Evolutionary conservation across 2,888 invertebrate species (phyloP).

Genomic region (Parelbella ahira): DNA sequence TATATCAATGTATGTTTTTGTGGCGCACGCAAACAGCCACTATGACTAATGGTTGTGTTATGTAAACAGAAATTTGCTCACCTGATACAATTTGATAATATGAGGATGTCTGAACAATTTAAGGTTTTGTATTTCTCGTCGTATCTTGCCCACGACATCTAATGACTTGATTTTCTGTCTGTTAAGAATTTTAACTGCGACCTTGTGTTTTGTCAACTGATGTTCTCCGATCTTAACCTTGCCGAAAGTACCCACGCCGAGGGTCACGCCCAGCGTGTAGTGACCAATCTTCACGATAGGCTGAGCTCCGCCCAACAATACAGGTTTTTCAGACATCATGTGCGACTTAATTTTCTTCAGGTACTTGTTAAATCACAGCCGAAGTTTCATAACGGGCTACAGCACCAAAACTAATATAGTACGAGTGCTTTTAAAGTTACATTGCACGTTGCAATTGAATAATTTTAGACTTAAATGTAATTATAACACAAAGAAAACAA

Average conservation of each 20-base stretch:
- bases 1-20: too few relatives aligned
- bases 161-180: slow-evolving; percentile 99
- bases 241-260: slow-evolving; percentile 99
- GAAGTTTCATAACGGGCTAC: slow-evolving; percentile 16
- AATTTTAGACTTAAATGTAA: too few relatives aligned
- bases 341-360: slow-evolving; percentile 28
- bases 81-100: slow-evolving; percentile 97
- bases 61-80: slow-evolving; percentile 34
- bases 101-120: slow-evolving; percentile 99
- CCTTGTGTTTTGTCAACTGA: slow-evolving; percentile 98
- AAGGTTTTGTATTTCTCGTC: slow-evolving; percentile 98
- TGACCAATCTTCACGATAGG: slow-evolving; percentile 98
- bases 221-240: slow-evolving; percentile 99
- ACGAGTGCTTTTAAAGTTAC: slow-evolving; percentile 2
- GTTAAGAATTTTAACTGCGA: slow-evolving; percentile 98
- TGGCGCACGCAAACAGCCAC: too few relatives aligned
- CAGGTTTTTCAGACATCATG: slow-evolving; percentile 65
- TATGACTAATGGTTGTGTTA: too few relatives aligned
- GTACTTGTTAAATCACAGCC: slow-evolving; percentile 24
- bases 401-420: slow-evolving; percentile 12
- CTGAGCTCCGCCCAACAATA: slow-evolving; percentile 72
- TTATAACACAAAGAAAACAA: background rate
- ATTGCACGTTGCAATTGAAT: slow-evolving; percentile 4
- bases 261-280: slow-evolving; percentile 92
- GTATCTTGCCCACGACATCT: slow-evolving; percentile 99